phyloP scores from a whole-genome alignment of 2,888 invertebrate genomes.

The Smittia aterrima region DNA sequence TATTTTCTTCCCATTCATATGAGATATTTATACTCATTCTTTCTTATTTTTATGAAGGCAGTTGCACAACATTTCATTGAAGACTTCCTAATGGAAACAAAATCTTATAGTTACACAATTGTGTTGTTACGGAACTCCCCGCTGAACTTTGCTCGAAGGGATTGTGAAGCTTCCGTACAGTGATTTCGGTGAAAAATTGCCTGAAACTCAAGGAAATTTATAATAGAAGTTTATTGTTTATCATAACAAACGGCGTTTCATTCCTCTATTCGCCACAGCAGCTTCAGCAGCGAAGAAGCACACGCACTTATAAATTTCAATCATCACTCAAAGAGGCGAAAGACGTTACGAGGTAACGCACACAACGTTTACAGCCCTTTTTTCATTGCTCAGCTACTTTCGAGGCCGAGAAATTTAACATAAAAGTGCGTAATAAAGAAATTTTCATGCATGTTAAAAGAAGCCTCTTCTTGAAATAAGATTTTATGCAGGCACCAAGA shows the following conservation, averaged over 20 bases:
- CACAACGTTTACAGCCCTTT: background rate
- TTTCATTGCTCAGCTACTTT: background rate
- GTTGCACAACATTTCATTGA: too few species aligned
- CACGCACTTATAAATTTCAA: constrained; percentile 24
- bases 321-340: background rate
- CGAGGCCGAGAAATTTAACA: background rate
- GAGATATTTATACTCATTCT: too few species aligned
- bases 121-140: too few species aligned
- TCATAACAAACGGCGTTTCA: background rate
- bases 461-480: background rate
- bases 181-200: too few species aligned
- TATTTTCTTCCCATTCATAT: too few species aligned
- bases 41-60: too few species aligned
- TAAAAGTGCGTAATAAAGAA: constrained; percentile 29
- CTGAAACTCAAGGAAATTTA: too few species aligned
- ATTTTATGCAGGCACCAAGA: constrained; percentile 17
- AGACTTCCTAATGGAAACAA: too few species aligned
- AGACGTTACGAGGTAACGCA: background rate
- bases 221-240: background rate
- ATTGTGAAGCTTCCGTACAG: too few species aligned
- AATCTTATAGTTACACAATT: too few species aligned
- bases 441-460: constrained; percentile 28
- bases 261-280: background rate
- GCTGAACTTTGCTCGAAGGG: too few species aligned
- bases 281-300: background rate